phyloP scores from a whole-genome alignment of 2,797 vertebrate genomes.

The Sebastolobus altivelis region DNA sequence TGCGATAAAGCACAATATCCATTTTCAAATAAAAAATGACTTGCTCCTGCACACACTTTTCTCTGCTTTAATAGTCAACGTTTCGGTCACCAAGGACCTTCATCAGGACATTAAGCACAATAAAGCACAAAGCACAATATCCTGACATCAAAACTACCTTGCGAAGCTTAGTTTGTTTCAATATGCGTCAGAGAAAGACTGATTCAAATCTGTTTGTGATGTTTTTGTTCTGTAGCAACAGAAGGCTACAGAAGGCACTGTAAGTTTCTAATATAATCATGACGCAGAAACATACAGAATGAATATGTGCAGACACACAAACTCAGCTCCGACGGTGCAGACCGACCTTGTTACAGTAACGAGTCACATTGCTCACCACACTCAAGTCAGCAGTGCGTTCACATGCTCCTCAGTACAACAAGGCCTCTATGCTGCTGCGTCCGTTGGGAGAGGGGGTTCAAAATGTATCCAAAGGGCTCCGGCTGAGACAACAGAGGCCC shows the following conservation, averaged over 20 bases:
- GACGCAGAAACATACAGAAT: background rate
- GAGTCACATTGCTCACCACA: conserved; percentile 76
- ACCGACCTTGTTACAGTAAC: conserved; percentile 68
- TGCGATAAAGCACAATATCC: background rate
- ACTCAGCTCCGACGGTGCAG: conserved; percentile 12
- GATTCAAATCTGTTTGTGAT: background rate
- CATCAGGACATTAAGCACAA: no score
- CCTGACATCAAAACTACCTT: background rate
- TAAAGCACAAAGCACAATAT: background rate
- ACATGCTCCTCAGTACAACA: conserved; percentile 81
- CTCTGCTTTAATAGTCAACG: no score
- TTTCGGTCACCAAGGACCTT: no score
- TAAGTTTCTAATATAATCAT: background rate
- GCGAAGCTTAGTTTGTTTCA: background rate
- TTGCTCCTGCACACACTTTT: no score
- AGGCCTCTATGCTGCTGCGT: conserved; percentile 72
- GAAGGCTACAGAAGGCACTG: background rate
- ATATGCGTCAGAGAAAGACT: background rate
- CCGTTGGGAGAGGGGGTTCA: conserved; percentile 68
- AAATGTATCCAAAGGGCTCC: conserved; percentile 72
- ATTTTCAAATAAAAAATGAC: no score
- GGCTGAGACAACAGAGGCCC: conserved; percentile 78
- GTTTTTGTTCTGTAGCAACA: background rate
- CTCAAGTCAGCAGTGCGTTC: conserved; percentile 82
- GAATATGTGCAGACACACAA: conserved; percentile 14